Percentiles rank a stretch among this genome's conserved stretches.
These are phyloP conservation scores for Calliphora vicina DNA, from an alignment of 1,140 invertebrate species.

Conservation along the genomic window DNA sequence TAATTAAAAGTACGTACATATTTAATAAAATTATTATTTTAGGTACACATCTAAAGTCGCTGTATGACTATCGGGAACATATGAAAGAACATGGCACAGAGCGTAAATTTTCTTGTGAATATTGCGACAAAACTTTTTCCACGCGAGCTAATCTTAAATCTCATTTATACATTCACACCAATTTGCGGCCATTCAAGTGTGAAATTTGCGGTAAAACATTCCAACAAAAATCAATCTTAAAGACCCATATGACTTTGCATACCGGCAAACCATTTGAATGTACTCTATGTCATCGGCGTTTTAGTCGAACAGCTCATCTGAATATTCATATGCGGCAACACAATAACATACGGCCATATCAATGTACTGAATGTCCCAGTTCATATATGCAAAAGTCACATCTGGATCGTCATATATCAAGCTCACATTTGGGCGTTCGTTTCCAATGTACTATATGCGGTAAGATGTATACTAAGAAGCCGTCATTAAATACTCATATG, in stretches of 20 bases:
- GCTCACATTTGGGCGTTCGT: slow-evolving; percentile 38
- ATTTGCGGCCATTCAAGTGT: slow-evolving; percentile 39
- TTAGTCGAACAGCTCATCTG: slow-evolving; percentile 35
- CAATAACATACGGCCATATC: slow-evolving; percentile 31
- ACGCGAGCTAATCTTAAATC: background rate
- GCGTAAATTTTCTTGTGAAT: slow-evolving; percentile 3
- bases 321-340: slow-evolving; percentile 39
- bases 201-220: slow-evolving; percentile 39
- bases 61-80: background rate
- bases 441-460: slow-evolving; percentile 35
- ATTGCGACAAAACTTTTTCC: background rate
- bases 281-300: slow-evolving; percentile 39
- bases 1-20: too few relatives aligned
- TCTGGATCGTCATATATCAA: slow-evolving; percentile 39
- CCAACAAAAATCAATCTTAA: slow-evolving; percentile 38
- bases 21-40: too few relatives aligned
- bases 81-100: background rate
- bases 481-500: slow-evolving; percentile 34
- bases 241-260: slow-evolving; percentile 40
- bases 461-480: slow-evolving; percentile 38
- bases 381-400: slow-evolving; percentile 41
- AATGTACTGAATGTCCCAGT: slow-evolving; percentile 36
- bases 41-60: background rate
- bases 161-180: slow-evolving; percentile 35
- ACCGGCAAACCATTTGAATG: slow-evolving; percentile 38